Conservation (phyloP, 1,140 invertebrate genomes). For the Zaprionus inermis region DNA sequence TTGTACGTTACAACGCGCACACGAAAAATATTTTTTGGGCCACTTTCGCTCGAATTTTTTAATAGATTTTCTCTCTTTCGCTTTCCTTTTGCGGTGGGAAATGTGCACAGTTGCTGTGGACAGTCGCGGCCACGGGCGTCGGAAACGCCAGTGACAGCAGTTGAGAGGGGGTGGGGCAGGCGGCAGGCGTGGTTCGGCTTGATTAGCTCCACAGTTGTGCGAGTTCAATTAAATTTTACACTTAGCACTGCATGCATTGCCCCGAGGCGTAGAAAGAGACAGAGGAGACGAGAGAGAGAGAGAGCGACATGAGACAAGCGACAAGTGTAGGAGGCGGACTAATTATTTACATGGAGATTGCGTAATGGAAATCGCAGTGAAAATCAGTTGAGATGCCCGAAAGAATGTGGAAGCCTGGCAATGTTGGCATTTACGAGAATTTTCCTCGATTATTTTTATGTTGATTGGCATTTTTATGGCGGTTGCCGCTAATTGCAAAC, state of each 20-base stretch:
- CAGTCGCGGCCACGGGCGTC: slow-evolving; percentile 1
- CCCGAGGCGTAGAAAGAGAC: slow-evolving; percentile 10
- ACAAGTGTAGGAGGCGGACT: background rate
- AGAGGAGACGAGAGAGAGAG: background rate
- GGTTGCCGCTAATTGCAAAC: slow-evolving; percentile 69
- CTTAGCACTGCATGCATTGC: slow-evolving; percentile 52
- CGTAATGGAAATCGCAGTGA: background rate
- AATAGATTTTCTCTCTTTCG: slow-evolving; percentile 68
- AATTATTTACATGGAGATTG: slow-evolving; percentile 2
- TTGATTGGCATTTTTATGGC: slow-evolving; percentile 69
- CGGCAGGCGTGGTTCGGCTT: slow-evolving; percentile 21
- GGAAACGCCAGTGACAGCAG: slow-evolving; percentile 2
- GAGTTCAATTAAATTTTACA: slow-evolving; percentile 71
- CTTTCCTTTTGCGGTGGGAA: slow-evolving; percentile 52
- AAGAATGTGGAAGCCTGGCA: background rate
- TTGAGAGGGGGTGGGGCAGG: background rate
- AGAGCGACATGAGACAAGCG: background rate
- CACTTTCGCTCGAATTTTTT: slow-evolving; percentile 69
- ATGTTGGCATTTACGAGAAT: slow-evolving; percentile 19
- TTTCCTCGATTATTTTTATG: slow-evolving; percentile 75
- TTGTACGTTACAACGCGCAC: slow-evolving; percentile 81
- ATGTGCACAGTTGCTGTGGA: slow-evolving; percentile 65
- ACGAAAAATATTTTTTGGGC: slow-evolving; percentile 73
- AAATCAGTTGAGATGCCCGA: slow-evolving; percentile 3
- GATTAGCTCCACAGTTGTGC: slow-evolving; percentile 47